A percentile compares a stretch with the other conserved stretches of the same genome.
These are phyloP conservation scores for Nebria brevicollis DNA, from an alignment of 2,888 invertebrate species.

Conservation along the genomic window DNA sequence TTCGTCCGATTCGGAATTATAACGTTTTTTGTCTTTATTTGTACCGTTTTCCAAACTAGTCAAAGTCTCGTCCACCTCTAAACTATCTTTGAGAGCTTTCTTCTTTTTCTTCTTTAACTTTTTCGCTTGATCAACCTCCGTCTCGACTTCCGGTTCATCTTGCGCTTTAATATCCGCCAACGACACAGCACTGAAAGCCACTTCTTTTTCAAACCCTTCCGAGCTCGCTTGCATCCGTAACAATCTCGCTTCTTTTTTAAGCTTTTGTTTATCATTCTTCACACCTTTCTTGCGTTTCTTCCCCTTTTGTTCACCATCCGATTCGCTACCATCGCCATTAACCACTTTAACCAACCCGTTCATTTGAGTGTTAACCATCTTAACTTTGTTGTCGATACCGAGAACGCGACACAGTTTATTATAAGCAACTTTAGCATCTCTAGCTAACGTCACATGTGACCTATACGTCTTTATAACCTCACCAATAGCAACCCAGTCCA, in stretches of 20 bases:
- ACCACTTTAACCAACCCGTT: conserved; percentile 51
- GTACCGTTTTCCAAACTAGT: background rate
- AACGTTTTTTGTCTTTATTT: conserved; percentile 17
- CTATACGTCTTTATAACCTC: conserved; percentile 60
- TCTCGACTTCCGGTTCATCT: conserved; percentile 48
- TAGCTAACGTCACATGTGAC: conserved; percentile 58
- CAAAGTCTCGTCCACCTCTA: conserved; percentile 49
- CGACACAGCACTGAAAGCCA: conserved; percentile 56
- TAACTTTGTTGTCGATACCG: conserved; percentile 58
- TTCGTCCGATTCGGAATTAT: conserved; percentile 30
- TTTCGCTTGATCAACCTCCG: conserved; percentile 49
- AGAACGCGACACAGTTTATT: conserved; percentile 63
- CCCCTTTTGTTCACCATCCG: conserved; percentile 53
- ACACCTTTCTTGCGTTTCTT: conserved; percentile 57
- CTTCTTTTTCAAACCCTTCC: conserved; percentile 60
- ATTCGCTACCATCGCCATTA: conserved; percentile 51
- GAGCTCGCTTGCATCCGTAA: conserved; percentile 63
- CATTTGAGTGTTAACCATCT: conserved; percentile 52
- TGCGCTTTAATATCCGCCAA: conserved; percentile 17
- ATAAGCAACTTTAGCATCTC: conserved; percentile 63
- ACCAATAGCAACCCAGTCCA: conserved; percentile 62
- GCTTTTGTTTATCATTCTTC: conserved; percentile 60
- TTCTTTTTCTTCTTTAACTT: conserved; percentile 45
- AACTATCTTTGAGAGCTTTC: conserved; percentile 49
- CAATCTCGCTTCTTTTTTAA: conserved; percentile 64